Evolutionary conservation across 53 echinoderm and acorn worm genomes (phyloP), one percentile per base, ranked within the genome.

Genomic region (Mesocentrotus franciscanus): DNA sequence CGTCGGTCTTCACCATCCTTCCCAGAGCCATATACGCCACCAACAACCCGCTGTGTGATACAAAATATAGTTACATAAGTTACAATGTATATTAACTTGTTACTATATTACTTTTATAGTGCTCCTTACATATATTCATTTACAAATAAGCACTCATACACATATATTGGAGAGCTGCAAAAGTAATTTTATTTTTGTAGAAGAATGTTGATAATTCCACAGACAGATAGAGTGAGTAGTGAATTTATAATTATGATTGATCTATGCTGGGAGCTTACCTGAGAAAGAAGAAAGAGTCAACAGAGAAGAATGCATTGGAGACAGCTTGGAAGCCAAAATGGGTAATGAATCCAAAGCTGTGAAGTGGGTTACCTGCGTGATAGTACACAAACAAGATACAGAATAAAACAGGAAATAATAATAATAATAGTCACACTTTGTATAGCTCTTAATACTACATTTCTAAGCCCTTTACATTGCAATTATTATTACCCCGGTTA

Each of bases 281-380:
- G n/a, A 98, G 94, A 26, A 97, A 95, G 92, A 98, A 98, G 93
- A 98, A 98, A 0, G 97, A 93, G 61, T 98, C 98, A 12, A 98
- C 98, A 32, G 98, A 96, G 55, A 97, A 94, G 32, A 87, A 92
- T 7, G 95, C 98, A 61, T 96, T 97, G 64, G 64, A 94, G 16
- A 97, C 49, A 14, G 90, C 92, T 71, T 95, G 79, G 90, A 97
- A 98, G 16, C 93, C 85, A 85, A 96, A 98, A 24, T 15, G 16
- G 12, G 33, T 7, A 5, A 92, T 33, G 36, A 92, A 61, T 33
- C 68, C 68, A 64, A n/a, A 92, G 24, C 30, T 70, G 33, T 33
- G 68, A 10, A 61, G 62, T 10, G 39, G 92, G 42, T 92, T 92
- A 7, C 10, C 92, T 92, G 92, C 24, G 20, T 18, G 8, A 9